Conservation (phyloP, 2,113 vertebrate species). For the Podiceps cristatus region DNA sequence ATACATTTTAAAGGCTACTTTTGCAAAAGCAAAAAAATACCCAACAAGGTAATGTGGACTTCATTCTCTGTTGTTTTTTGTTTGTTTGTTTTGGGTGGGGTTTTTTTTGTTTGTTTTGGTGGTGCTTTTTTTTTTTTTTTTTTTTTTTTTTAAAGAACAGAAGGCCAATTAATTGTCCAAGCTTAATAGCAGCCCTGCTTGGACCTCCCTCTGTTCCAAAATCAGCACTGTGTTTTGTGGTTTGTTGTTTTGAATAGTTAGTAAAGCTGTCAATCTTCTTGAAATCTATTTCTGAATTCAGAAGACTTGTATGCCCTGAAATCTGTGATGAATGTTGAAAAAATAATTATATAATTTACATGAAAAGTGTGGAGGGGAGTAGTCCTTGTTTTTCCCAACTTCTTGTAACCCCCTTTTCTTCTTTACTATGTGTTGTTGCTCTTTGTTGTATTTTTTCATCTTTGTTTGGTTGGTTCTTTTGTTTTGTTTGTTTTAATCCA, state of each 20-base stretch:
- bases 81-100: too few species aligned
- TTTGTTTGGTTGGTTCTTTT: not conserved
- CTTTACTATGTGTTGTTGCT: not conserved
- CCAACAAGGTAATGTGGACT: not conserved
- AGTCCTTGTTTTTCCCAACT: not conserved
- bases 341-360: not conserved
- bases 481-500: not conserved
- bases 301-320: not conserved
- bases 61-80: not conserved
- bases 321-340: not conserved
- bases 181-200: constrained; percentile 1
- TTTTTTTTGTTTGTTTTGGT: not conserved
- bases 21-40: not conserved
- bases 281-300: not conserved
- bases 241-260: not conserved
- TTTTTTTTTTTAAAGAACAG: not conserved
- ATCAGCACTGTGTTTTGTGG: not conserved
- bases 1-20: constrained; percentile 17
- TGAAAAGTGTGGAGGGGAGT: not conserved
- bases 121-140: not conserved
- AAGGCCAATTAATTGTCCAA: constrained; percentile 28
- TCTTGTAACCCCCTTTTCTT: not conserved
- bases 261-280: not conserved
- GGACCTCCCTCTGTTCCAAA: not conserved
- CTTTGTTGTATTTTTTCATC: not conserved